phyloP scores from a whole-genome alignment of 2,113 vertebrate species.

The Atractosteus spatula region DNA sequence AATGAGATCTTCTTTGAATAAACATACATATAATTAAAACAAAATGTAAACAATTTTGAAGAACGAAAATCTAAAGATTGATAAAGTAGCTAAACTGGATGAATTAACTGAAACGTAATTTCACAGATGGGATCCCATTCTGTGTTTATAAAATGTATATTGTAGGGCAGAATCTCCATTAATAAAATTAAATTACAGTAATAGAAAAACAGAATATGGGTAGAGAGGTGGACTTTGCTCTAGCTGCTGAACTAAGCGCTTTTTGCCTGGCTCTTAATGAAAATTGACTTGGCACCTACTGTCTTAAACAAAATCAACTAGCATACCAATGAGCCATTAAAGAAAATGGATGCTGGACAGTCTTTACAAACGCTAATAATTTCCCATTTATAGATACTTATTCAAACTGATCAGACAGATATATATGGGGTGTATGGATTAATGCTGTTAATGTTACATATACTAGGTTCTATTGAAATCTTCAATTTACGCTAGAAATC shows the following conservation, averaged over 20 bases:
- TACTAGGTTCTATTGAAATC: no score
- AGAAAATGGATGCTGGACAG: background rate
- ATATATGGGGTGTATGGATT: background rate
- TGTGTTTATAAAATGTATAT: no score
- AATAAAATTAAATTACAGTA: slow-evolving; percentile 34
- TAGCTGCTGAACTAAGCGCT: background rate
- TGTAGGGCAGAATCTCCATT: slow-evolving; percentile 15
- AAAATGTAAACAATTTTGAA: no score
- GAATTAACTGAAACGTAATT: no score
- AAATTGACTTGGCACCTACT: slow-evolving; percentile 2
- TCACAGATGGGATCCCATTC: no score
- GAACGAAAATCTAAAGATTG: no score
- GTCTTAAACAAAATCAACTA: background rate
- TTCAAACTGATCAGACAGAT: background rate
- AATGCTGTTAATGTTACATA: no score
- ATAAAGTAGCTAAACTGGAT: no score
- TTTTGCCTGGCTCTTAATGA: background rate
- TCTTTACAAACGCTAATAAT: background rate
- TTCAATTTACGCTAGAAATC: no score
- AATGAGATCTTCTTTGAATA: background rate
- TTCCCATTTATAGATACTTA: background rate
- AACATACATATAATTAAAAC: background rate
- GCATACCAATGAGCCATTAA: slow-evolving; percentile 3
- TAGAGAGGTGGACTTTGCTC: background rate
- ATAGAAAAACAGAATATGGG: slow-evolving; percentile 19